Evolutionary conservation across 2,888 invertebrate species (phyloP).

Genomic region (Agonopterix alstromeriana): DNA sequence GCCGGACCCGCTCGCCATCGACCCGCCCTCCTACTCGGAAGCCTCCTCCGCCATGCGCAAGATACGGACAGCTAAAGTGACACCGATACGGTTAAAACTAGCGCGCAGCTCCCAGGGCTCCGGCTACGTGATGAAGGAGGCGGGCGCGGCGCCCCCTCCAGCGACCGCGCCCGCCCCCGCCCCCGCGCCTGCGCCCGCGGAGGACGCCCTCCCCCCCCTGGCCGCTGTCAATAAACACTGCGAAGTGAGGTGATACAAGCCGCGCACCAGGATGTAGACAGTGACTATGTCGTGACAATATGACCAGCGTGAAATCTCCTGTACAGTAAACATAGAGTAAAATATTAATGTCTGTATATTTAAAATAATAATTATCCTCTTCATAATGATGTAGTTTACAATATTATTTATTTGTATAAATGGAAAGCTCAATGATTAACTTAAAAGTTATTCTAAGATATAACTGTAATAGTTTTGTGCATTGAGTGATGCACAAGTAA

Average conservation of each 20-base stretch:
- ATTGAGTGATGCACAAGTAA: slow-evolving; percentile 59
- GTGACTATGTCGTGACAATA: slow-evolving; percentile 11
- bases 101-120: slow-evolving; percentile 88
- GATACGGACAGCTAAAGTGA: slow-evolving; percentile 81
- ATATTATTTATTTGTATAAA: slow-evolving; percentile 71
- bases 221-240: slow-evolving; percentile 86
- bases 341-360: slow-evolving; percentile 43
- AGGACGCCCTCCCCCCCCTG: slow-evolving; percentile 25
- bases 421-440: slow-evolving; percentile 73
- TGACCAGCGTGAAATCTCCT: slow-evolving; percentile 34
- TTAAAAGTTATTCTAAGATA: slow-evolving; percentile 65
- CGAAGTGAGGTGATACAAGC: slow-evolving; percentile 90
- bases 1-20: slow-evolving; percentile 63
- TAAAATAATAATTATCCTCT: slow-evolving; percentile 33
- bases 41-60: slow-evolving; percentile 66
- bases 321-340: slow-evolving; percentile 24
- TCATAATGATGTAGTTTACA: slow-evolving; percentile 40
- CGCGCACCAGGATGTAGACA: slow-evolving; percentile 22
- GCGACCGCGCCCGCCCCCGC: slow-evolving; percentile 26
- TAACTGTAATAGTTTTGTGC: slow-evolving; percentile 38
- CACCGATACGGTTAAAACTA: slow-evolving; percentile 90
- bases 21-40: slow-evolving; percentile 57
- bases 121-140: slow-evolving; percentile 77
- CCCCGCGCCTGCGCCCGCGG: slow-evolving; percentile 25
- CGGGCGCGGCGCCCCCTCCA: slow-evolving; percentile 32